A percentile compares a stretch with the other conserved stretches of the same genome.
Evolutionary conservation across 2,113 vertebrate species (phyloP).

Genomic region (Hypomesus transpacificus): DNA sequence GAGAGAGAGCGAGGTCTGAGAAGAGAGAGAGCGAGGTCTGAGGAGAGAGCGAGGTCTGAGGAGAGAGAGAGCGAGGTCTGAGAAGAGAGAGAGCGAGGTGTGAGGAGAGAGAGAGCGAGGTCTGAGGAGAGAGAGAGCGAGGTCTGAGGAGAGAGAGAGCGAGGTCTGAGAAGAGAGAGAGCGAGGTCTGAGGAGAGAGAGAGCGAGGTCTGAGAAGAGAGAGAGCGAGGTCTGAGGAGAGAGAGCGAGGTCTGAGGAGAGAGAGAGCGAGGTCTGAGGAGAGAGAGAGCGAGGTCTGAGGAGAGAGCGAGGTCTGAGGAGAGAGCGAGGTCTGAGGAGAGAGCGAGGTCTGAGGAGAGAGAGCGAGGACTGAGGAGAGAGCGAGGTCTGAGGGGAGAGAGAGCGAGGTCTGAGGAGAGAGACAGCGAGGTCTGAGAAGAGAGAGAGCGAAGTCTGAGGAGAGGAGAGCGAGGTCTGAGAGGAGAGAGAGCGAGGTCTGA

Average conservation of each 20-base stretch:
- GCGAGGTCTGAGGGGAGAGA: background rate
- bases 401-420: slow-evolving; percentile 3
- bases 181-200: background rate
- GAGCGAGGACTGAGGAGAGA: background rate
- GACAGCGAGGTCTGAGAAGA: background rate
- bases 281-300: slow-evolving; percentile 8
- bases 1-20: background rate
- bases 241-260: too few species aligned
- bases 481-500: too few species aligned
- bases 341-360: too few species aligned
- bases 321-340: background rate
- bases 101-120: background rate
- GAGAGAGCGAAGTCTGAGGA: background rate
- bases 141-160: too few species aligned
- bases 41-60: too few species aligned
- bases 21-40: too few species aligned
- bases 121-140: too few species aligned
- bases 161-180: too few species aligned
- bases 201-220: too few species aligned
- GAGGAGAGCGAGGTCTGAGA: background rate
- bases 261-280: background rate
- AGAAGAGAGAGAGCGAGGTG: background rate
- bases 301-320: background rate
- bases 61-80: slow-evolving; percentile 1
- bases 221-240: too few species aligned